Conservation (phyloP, 2,888 invertebrate genomes). For the Pomacea canaliculata region DNA sequence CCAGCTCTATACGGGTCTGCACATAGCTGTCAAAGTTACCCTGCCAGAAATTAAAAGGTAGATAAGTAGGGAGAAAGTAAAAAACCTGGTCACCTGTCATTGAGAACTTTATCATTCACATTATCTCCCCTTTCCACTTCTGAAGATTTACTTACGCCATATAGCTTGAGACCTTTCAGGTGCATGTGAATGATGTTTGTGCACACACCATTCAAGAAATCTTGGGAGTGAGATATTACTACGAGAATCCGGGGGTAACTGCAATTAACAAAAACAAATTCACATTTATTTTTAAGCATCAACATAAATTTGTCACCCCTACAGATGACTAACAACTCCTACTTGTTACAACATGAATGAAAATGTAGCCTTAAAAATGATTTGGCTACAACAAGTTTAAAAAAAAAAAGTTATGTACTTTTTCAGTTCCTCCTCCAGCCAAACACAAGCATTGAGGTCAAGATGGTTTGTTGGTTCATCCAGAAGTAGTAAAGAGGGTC, state of each 20-base stretch:
- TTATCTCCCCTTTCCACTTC: neutral
- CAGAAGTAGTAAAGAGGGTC: constrained; percentile 74
- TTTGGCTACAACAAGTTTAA: too few species aligned
- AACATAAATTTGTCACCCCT: too few species aligned
- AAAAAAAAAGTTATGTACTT: constrained; percentile 73
- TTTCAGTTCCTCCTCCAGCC: constrained; percentile 98
- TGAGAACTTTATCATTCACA: too few species aligned
- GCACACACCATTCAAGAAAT: constrained; percentile 96
- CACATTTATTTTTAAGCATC: neutral
- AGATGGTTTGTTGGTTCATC: constrained; percentile 76
- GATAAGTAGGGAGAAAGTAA: neutral
- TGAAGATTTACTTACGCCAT: constrained; percentile 77
- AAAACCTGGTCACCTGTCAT: neutral
- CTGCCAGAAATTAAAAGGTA: constrained; percentile 65
- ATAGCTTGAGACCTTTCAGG: constrained; percentile 93
- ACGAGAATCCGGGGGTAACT: constrained; percentile 96
- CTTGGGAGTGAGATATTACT: constrained; percentile 97
- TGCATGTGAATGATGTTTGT: constrained; percentile 94
- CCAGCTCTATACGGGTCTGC: constrained; percentile 90
- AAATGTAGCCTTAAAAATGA: too few species aligned
- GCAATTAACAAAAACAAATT: constrained; percentile 30
- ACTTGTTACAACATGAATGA: too few species aligned
- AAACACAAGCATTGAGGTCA: constrained; percentile 95
- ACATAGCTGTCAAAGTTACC: constrained; percentile 97
- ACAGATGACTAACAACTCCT: too few species aligned